Evolutionary conservation across 2,888 invertebrate genomes (phyloP), one percentile per base, ranked within the genome.

Genomic region (Leptopilina drosophilae): DNA sequence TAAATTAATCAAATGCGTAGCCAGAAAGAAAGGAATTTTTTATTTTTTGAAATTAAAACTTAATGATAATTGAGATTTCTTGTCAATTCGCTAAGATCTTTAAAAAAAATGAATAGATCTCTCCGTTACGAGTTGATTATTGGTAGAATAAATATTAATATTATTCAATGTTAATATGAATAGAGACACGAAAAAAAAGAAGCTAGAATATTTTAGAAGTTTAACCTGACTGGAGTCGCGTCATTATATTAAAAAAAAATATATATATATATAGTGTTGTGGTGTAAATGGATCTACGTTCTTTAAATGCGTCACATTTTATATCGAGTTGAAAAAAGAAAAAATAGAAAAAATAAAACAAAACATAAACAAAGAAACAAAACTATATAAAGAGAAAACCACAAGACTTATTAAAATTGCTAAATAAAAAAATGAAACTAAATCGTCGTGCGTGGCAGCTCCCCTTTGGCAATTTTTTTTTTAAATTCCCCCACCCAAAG

Each of bases 111-210:
- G 77, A 77, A 64, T 85, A 84, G 83, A 85, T 86, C 87, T 86
- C 86, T 88, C 85, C 86, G 86, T 88, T 88, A 87, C 85, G 83
- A 87, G 85, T 89, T 89, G 88, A 87, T 87, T 87, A 87, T 87
- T 87, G 84, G 85, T 87, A 87, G 82, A 82, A 83, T 82, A 82
- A 83, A 77, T 82, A 80, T 81, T 78, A 80, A 80, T 81, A 81
- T 80, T 81, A 82, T 85, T 87, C 76, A 86, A 87, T 84, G 85
- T 86, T 84, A 83, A 85, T 81, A 82, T 84, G 83, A 83, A 87
- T 40, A 56, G 26, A 69, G 12, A 49, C 49, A 49, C 46, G 15
- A 53, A 20, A 20, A 53, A 33, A 73, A 33, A n/a, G 33, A 73
- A 56, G 73, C 56, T 73, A 73, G 73, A 26, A 53, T 73, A 73